Evolutionary conservation across 2,113 vertebrate species (phyloP), one percentile per base, ranked within the genome.

Genomic region (Amblyornis subalaris): DNA sequence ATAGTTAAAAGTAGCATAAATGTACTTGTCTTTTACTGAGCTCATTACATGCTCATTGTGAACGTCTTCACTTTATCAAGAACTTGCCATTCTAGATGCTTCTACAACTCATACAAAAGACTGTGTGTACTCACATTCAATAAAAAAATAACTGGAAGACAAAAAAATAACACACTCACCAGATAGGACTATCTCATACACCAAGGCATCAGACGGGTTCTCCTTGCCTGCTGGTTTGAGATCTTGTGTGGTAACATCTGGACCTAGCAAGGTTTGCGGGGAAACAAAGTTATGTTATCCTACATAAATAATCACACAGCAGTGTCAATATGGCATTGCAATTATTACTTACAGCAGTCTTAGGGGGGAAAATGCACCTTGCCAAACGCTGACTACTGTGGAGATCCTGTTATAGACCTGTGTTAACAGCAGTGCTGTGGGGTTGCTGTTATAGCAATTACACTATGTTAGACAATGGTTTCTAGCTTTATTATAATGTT

Each of bases 101-200:
- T 72, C 28, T 12, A 38, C 5, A 78, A 65, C 15, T 61, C 28
- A 17, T 9, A 45, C 0, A 8, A 11, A 69, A 69, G 35, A 48
- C 1, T 23, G 18, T 9, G 4, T 24, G 16, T 12, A 78, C 11
- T 13, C 8, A 69, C n/a, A 78, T 54, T 61, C 48, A 64, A 6
- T 7, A 10, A 29, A 50, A 50, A 62, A 15, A 2, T 20, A 74
- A 71, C 1, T 44, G 12, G 15, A 92, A 85, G 23, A 73, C 25
- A 69, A 88, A 83, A 83, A 88, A 67, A 28, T 23, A 45, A 15
- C 29, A 64, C 8, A 86, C 57, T 97, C 86, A 98, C 98, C 97
- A 23, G 44, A 58, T 19, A 98, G 22, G 7, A 94, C 36, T 66
- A 97, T 40, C 75, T 95, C 97, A 72, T 96, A 48, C 13, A 21